Evolutionary conservation across 2,113 vertebrate genomes (phyloP).

Genomic region (Cinclus cinclus): DNA sequence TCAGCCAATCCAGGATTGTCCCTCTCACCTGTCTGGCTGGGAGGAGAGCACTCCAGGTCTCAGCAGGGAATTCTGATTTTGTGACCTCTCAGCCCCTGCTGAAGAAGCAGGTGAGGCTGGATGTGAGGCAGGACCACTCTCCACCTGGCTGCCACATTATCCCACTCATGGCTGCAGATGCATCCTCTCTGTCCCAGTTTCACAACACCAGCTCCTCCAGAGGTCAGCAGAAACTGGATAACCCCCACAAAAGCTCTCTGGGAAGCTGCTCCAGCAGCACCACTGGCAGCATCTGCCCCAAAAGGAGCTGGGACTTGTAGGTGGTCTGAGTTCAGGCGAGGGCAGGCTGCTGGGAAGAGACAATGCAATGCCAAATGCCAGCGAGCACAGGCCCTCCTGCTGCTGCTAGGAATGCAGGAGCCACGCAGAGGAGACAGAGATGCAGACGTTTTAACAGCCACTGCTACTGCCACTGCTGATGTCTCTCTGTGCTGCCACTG

Average conservation of each 20-base stretch:
- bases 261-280: background rate
- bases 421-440: constrained; percentile 1
- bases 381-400: constrained; percentile 2
- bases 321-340: background rate
- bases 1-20: background rate
- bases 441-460: background rate
- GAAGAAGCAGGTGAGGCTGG: background rate
- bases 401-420: constrained; percentile 8
- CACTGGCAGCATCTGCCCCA: background rate
- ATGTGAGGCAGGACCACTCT: background rate
- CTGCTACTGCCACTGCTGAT: background rate
- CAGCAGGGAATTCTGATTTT: background rate
- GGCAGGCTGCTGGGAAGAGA: background rate
- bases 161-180: accelerated
- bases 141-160: accelerated
- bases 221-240: background rate
- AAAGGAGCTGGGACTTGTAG: background rate
- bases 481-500: background rate
- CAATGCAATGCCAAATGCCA: constrained; percentile 46
- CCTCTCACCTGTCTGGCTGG: background rate
- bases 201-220: background rate
- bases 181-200: background rate
- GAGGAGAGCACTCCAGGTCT: background rate
- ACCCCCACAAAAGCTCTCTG: background rate
- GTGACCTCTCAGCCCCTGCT: background rate